phyloP scores from a whole-genome alignment of 1,140 invertebrate species.

The Tenebrio molitor region DNA sequence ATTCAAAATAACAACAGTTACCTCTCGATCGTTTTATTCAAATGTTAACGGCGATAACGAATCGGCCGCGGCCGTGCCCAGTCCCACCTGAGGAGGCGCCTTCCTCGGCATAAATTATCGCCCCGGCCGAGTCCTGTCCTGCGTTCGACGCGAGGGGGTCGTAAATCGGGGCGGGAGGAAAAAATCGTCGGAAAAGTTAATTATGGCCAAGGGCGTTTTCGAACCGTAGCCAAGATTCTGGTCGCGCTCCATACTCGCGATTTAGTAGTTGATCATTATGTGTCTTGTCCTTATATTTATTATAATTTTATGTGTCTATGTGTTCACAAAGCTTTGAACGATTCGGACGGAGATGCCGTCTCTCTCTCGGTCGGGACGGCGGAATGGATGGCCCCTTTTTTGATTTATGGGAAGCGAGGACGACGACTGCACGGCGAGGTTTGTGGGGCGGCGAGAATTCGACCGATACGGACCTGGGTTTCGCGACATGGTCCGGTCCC shows the following conservation, averaged over 20 bases:
- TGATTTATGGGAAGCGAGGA: slow-evolving; percentile 11
- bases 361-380: background rate
- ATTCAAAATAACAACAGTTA: slow-evolving; percentile 54
- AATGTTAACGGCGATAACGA: no score
- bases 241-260: slow-evolving; percentile 30
- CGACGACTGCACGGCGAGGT: no score
- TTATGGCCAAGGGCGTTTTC: slow-evolving; percentile 32
- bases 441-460: no score
- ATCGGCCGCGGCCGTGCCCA: slow-evolving; percentile 24
- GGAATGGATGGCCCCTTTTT: background rate
- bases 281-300: slow-evolving; percentile 38
- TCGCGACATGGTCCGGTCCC: no score
- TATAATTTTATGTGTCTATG: slow-evolving; percentile 41
- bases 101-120: no score
- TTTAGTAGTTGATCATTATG: slow-evolving; percentile 34
- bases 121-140: no score
- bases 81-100: background rate
- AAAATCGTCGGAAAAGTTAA: slow-evolving; percentile 27
- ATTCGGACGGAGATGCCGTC: slow-evolving; percentile 21
- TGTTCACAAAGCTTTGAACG: slow-evolving; percentile 38
- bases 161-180: slow-evolving; percentile 5
- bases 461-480: no score
- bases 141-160: background rate
- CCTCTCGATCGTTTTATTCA: slow-evolving; percentile 43
- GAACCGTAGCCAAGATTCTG: slow-evolving; percentile 24